A percentile compares a stretch with the other conserved stretches of the same genome.
Conservation (phyloP, 2,888 invertebrate genomes). For the Clistopyga incitator region DNA sequence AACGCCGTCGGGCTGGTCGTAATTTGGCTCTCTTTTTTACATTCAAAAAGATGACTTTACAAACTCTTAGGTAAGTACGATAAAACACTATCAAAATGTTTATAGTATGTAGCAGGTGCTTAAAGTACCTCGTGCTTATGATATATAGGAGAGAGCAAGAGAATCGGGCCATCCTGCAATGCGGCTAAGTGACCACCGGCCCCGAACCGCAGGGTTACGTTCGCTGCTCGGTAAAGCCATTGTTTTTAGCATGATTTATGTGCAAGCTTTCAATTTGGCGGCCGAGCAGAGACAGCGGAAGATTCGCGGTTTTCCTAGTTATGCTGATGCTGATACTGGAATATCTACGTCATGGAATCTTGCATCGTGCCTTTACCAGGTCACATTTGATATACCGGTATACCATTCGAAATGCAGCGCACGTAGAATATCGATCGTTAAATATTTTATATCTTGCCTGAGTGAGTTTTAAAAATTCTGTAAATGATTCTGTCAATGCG, state of each 20-base stretch:
- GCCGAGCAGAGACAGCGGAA: conserved; percentile 66
- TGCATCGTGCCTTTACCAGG: neutral
- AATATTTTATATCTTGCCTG: neutral
- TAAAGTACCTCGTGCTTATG: conserved; percentile 18
- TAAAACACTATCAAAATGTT: neutral
- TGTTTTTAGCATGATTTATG: conserved; percentile 78
- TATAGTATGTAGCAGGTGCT: conserved; percentile 14
- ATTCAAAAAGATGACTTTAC: too few species aligned
- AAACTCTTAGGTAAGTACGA: too few species aligned
- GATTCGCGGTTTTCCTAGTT: conserved; percentile 54
- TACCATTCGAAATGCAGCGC: neutral
- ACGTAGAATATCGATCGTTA: neutral
- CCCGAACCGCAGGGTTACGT: conserved; percentile 73
- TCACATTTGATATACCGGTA: conserved; percentile 8
- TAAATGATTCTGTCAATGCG: too few species aligned
- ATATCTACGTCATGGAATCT: conserved; percentile 18
- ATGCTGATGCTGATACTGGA: conserved; percentile 31
- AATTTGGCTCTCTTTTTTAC: neutral
- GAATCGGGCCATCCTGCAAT: conserved; percentile 76
- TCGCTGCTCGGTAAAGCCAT: conserved; percentile 70
- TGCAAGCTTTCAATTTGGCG: conserved; percentile 78
- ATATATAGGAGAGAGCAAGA: conserved; percentile 24
- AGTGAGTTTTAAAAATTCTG: neutral
- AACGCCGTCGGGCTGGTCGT: neutral
- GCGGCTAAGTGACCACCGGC: conserved; percentile 80